Percentiles rank a stretch among this genome's conserved stretches.
These are phyloP conservation scores for Cassiopea andromeda DNA, from an alignment of 30 jellyfish, hydroid and myxozoan species.

Conservation along the genomic window DNA sequence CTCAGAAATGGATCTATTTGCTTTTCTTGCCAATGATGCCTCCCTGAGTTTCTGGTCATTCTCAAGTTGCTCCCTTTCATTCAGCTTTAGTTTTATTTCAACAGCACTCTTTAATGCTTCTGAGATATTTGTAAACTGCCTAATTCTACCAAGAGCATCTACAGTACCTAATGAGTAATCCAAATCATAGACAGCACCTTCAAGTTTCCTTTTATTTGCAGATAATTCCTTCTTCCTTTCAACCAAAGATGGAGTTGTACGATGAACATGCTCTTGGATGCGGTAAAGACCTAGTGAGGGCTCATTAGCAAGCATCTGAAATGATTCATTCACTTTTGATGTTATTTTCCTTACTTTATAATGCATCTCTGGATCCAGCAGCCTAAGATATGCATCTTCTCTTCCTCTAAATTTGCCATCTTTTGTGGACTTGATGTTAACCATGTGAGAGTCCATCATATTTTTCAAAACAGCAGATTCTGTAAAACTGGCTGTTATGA, in stretches of 20 bases:
- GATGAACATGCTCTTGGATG: constrained; percentile 90
- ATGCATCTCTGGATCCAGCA: constrained; percentile 91
- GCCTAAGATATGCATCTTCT: constrained; percentile 55
- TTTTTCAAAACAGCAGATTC: constrained; percentile 45
- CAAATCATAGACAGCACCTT: constrained; percentile 83
- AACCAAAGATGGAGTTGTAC: constrained; percentile 83
- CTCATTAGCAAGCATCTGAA: constrained; percentile 92
- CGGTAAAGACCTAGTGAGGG: constrained; percentile 92
- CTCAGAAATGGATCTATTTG: constrained; percentile 90
- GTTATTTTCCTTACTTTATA: constrained; percentile 78
- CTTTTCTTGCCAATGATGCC: constrained; percentile 69
- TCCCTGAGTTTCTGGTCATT: constrained; percentile 56
- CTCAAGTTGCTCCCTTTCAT: constrained; percentile 63
- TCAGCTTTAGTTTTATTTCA: constrained; percentile 68
- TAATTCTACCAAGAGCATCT: constrained; percentile 67
- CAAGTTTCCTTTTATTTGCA: constrained; percentile 30
- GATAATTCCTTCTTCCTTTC: constrained; percentile 73
- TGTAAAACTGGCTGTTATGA: constrained; percentile 69
- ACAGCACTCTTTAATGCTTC: constrained; percentile 91
- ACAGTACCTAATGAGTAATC: constrained; percentile 78
- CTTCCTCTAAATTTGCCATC: neutral
- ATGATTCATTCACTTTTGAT: constrained; percentile 75
- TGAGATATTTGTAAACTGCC: constrained; percentile 76
- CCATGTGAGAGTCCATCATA: constrained; percentile 69
- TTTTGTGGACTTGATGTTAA: neutral